Evolutionary conservation across 1,140 invertebrate species (phyloP).

Genomic region (Drosophila sturtevanti): DNA sequence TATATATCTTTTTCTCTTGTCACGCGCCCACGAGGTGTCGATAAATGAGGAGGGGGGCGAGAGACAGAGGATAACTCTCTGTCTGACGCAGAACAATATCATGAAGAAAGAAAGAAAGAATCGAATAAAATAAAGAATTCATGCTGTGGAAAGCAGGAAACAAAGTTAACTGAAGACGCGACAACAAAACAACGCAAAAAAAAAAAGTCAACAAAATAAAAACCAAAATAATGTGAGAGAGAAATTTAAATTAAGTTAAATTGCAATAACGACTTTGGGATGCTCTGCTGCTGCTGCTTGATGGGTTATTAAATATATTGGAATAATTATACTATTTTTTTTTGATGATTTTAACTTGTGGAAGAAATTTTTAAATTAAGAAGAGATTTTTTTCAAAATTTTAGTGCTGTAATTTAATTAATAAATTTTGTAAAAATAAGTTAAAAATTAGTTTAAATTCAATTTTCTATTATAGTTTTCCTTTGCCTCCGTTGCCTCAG

Average conservation of each 20-base stretch:
- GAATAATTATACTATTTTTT: too few species aligned
- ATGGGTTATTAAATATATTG: too few species aligned
- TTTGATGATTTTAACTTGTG: too few species aligned
- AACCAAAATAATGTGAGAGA: background rate
- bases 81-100: conserved; percentile 31
- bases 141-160: conserved; percentile 32
- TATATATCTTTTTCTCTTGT: conserved; percentile 40
- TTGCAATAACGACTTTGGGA: background rate
- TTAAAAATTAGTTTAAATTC: too few species aligned
- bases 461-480: too few species aligned
- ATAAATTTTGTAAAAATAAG: too few species aligned
- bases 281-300: too few species aligned
- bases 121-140: conserved; percentile 30
- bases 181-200: conserved; percentile 1
- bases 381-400: too few species aligned
- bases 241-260: background rate
- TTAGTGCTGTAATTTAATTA: too few species aligned
- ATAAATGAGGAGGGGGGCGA: background rate
- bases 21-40: conserved; percentile 59
- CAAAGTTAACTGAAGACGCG: background rate
- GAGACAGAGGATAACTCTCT: conserved; percentile 1
- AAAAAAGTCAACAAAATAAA: background rate
- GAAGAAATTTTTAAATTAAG: too few species aligned
- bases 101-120: conserved; percentile 24
- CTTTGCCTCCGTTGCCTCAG: too few species aligned